These are phyloP conservation scores for Synergus japonicus DNA, from an alignment of 2,888 invertebrate species.

Conservation along the genomic window DNA sequence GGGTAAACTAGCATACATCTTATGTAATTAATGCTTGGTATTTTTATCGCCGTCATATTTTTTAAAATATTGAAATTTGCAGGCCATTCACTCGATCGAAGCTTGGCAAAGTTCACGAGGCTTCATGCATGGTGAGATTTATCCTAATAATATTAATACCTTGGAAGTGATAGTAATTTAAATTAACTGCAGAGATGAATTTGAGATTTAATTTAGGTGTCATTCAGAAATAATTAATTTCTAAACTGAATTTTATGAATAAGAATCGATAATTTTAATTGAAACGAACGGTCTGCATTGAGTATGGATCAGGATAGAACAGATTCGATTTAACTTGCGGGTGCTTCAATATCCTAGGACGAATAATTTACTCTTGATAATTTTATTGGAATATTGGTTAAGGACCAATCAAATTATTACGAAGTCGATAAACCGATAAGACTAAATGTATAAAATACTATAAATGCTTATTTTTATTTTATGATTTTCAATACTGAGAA, in stretches of 20 bases:
- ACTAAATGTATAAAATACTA: background rate
- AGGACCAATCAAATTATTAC: constrained; percentile 13
- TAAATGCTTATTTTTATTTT: background rate
- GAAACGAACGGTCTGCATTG: background rate
- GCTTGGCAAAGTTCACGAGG: constrained; percentile 97
- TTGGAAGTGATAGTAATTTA: background rate
- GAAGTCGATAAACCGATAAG: background rate
- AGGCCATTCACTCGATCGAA: constrained; percentile 98
- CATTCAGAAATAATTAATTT: too few relatives aligned
- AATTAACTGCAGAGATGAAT: background rate
- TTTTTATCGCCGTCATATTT: background rate
- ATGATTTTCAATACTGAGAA: background rate
- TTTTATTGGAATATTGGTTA: constrained; percentile 4
- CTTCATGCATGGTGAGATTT: constrained; percentile 94
- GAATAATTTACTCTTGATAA: constrained; percentile 12
- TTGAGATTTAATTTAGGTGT: background rate
- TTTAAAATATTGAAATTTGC: constrained; percentile 67
- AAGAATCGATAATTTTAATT: background rate
- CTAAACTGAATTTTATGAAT: background rate
- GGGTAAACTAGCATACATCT: constrained; percentile 50
- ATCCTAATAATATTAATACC: background rate
- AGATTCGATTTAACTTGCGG: constrained; percentile 5
- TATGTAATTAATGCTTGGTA: background rate
- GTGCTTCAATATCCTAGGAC: constrained; percentile 3
- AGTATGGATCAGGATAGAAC: background rate